Base-by-base conservation (phyloP, 2,113 vertebrate species). In the Anoplopoma fimbria region DNA sequence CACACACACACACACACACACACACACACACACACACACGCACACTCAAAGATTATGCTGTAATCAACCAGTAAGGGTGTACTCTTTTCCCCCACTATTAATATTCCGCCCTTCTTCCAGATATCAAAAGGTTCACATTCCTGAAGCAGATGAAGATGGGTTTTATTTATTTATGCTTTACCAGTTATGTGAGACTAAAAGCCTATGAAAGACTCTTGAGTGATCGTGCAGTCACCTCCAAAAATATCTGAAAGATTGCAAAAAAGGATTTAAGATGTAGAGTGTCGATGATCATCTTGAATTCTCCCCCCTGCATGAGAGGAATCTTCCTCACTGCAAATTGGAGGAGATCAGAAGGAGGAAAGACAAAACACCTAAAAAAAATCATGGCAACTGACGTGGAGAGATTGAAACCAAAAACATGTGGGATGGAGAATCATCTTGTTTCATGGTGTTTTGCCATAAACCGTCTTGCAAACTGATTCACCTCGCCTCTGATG, bases 391-490 rank as follows among this genome's bases (percentile, higher is more conserved):
- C 60, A 75, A 36, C 79, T 57, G 64, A 82, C 68, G 47, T 4
- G 58, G 27, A 72, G 58, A 67, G 69, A 72, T 51, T 61, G 73
- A 68, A 74, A 73, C 63, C 19, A 38, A 77, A 67, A 80, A 73
- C 79, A 40, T 31, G 77, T 81, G 78, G 78, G 90, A 84, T 81
- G 68, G 74, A 86, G 58, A 81, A 84, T 89, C 75, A 83, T 83
- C 86, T 60, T 76, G 80, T 83, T 77, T 88, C 81, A 83, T 82
- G 88, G 83, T 76, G 88, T 23, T 47, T 4, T 86, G 87, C 85
- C 57, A 60, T 87, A 81, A 91, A 83, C 31, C 33, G 36, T 86
- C 75, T 85, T 83, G 84, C 69, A 73, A 83, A 85, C 55, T 27
- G 82, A 81, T 81, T 87, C 65, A 57, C 70, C 53, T 73, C 79